Conservation (phyloP, 2,888 invertebrate genomes). For the Hypselothyrea guttata region DNA sequence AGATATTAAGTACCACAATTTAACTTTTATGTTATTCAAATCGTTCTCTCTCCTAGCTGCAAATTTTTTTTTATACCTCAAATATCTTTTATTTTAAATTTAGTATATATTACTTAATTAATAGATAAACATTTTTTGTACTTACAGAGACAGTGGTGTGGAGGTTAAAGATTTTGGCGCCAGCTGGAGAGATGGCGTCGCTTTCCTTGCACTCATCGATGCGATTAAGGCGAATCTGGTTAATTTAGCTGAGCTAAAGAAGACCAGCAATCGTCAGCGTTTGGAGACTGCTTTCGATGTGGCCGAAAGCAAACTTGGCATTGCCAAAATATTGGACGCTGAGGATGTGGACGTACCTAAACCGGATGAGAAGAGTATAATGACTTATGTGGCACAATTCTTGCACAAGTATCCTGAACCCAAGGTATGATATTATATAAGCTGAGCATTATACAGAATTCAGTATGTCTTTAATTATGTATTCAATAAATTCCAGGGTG, state of each 20-base stretch:
- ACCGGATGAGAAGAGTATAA: conserved; percentile 98
- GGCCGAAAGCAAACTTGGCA: conserved; percentile 95
- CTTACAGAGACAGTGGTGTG: conserved; percentile 90
- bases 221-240: conserved; percentile 96
- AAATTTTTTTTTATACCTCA: too few relatives aligned
- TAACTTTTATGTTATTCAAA: conserved; percentile 26
- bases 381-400: conserved; percentile 99
- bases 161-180: conserved; percentile 96
- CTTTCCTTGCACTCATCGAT: conserved; percentile 97
- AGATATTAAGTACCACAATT: conserved; percentile 26
- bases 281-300: conserved; percentile 96
- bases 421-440: too few relatives aligned
- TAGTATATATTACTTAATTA: too few relatives aligned
- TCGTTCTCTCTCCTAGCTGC: too few relatives aligned
- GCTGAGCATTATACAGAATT: too few relatives aligned
- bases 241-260: conserved; percentile 91
- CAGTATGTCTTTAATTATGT: too few relatives aligned
- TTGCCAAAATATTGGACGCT: conserved; percentile 94
- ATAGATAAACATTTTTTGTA: conserved; percentile 33
- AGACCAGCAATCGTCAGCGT: conserved; percentile 90
- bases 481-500: conserved; percentile 83
- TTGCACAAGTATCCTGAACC: conserved; percentile 96
- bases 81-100: too few relatives aligned
- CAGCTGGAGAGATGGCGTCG: conserved; percentile 97
- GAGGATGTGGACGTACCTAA: conserved; percentile 98